Evolutionary conservation across 1,140 invertebrate species (phyloP).

Genomic region (Stegodyphus mimosarum): DNA sequence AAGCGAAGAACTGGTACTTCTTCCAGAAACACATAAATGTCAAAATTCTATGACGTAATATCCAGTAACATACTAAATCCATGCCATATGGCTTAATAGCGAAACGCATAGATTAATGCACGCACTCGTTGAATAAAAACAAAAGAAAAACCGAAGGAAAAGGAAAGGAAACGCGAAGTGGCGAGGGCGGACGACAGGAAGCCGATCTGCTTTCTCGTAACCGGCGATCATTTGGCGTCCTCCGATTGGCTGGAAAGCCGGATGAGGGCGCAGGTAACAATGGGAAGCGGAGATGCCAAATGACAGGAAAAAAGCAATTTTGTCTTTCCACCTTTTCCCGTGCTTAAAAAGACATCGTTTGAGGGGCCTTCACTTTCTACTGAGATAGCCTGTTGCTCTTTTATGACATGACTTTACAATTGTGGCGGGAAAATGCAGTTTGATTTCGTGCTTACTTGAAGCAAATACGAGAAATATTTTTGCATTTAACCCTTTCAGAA

Average conservation of each 20-base stretch:
- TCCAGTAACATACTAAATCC: background rate
- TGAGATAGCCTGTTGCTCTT: background rate
- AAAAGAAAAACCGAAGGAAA: background rate
- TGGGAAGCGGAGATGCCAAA: constrained; percentile 53
- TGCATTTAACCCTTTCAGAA: too few relatives aligned
- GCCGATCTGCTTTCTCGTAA: background rate
- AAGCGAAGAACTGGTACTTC: too few relatives aligned
- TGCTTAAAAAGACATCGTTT: constrained; percentile 1
- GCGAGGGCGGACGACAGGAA: constrained; percentile 13
- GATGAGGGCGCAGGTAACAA: constrained; percentile 34
- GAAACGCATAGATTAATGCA: background rate
- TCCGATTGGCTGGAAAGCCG: constrained; percentile 3
- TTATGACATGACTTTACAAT: background rate
- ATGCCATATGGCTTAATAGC: constrained; percentile 4
- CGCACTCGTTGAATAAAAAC: background rate
- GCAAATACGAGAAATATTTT: too few relatives aligned
- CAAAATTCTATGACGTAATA: background rate
- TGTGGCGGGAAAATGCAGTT: too few relatives aligned
- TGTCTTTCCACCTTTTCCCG: constrained; percentile 15
- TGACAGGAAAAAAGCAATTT: constrained; percentile 55
- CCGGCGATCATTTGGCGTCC: background rate
- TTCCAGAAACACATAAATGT: constrained; percentile 24
- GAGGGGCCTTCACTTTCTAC: constrained; percentile 9
- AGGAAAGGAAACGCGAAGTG: background rate
- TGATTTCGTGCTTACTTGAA: too few relatives aligned